phyloP scores from a whole-genome alignment of 64 coral and sea anemone species.

The Dendrophyllia cribrosa region DNA sequence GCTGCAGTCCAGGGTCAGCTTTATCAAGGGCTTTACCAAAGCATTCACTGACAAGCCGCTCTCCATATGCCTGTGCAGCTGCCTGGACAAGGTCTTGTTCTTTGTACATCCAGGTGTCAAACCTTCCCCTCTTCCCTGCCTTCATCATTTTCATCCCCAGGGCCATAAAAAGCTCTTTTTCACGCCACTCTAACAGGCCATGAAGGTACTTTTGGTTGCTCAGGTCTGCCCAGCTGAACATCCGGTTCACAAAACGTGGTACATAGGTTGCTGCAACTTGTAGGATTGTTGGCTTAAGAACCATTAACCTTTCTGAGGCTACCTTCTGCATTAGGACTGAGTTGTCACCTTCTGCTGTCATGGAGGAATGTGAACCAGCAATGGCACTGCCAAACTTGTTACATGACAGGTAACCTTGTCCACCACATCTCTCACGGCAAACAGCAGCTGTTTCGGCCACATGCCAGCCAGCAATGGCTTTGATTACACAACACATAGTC shows the following conservation, averaged over 20 bases:
- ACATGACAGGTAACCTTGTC: conserved; percentile 86
- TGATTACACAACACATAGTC: conserved; percentile 91
- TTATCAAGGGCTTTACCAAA: conserved; percentile 76
- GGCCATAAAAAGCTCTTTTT: conserved; percentile 72
- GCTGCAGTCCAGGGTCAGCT: conserved; percentile 65
- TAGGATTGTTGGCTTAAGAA: conserved; percentile 65
- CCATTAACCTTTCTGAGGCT: conserved; percentile 81
- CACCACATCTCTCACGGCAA: conserved; percentile 90
- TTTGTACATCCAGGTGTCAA: conserved; percentile 90
- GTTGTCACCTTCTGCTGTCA: conserved; percentile 94
- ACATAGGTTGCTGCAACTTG: conserved; percentile 79
- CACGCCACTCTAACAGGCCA: conserved; percentile 65
- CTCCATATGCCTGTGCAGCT: conserved; percentile 81
- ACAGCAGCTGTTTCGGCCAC: conserved; percentile 74
- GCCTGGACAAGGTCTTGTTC: conserved; percentile 89
- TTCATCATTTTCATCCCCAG: conserved; percentile 89
- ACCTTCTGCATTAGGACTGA: conserved; percentile 93
- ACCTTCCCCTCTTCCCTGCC: conserved; percentile 84
- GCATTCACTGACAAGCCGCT: conserved; percentile 78
- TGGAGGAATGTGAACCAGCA: conserved; percentile 88
- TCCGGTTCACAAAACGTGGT: conserved; percentile 59
- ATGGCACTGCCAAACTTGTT: conserved; percentile 86
- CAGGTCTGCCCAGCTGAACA: conserved; percentile 74
- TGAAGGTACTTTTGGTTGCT: conserved; percentile 72
- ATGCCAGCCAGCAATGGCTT: conserved; percentile 88